Percentiles rank a stretch among this genome's conserved stretches.
Evolutionary conservation across 2,113 vertebrate species (phyloP).

Genomic region (Perca schrenkii): DNA sequence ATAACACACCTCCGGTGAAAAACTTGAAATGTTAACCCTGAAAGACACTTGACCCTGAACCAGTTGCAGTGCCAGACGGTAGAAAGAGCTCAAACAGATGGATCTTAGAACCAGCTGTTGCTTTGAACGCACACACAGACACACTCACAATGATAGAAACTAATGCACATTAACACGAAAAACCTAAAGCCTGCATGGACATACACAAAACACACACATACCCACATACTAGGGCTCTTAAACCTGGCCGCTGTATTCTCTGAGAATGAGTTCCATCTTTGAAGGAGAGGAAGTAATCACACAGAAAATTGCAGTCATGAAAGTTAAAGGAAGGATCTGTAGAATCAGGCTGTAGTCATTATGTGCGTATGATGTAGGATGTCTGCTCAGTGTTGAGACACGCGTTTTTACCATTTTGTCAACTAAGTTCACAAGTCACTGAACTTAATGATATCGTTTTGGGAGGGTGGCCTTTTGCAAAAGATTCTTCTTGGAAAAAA

Average conservation of each 20-base stretch:
- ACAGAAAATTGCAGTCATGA: slow-evolving; percentile 56
- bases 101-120: slow-evolving; percentile 44
- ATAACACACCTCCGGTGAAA: background rate
- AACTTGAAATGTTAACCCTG: slow-evolving; percentile 20
- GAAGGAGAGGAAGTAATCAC: slow-evolving; percentile 69
- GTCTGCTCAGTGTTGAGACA: slow-evolving; percentile 26
- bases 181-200: background rate
- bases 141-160: background rate
- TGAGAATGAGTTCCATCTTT: slow-evolving; percentile 48
- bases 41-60: slow-evolving; percentile 34
- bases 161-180: background rate
- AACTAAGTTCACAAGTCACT: slow-evolving; percentile 42
- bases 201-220: background rate
- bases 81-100: slow-evolving; percentile 45
- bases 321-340: slow-evolving; percentile 43
- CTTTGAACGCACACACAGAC: background rate
- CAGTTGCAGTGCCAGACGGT: slow-evolving; percentile 13
- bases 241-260: slow-evolving; percentile 15
- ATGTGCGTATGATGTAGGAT: slow-evolving; percentile 45
- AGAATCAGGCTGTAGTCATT: slow-evolving; percentile 55
- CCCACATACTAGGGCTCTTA: slow-evolving; percentile 3
- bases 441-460: slow-evolving; percentile 47
- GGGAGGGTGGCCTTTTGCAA: slow-evolving; percentile 32
- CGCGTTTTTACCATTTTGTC: slow-evolving; percentile 44
- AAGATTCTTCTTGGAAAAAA: slow-evolving; percentile 38